phyloP scores from a whole-genome alignment of 1,140 invertebrate genomes.

The Pogonognathellus flavescens region DNA sequence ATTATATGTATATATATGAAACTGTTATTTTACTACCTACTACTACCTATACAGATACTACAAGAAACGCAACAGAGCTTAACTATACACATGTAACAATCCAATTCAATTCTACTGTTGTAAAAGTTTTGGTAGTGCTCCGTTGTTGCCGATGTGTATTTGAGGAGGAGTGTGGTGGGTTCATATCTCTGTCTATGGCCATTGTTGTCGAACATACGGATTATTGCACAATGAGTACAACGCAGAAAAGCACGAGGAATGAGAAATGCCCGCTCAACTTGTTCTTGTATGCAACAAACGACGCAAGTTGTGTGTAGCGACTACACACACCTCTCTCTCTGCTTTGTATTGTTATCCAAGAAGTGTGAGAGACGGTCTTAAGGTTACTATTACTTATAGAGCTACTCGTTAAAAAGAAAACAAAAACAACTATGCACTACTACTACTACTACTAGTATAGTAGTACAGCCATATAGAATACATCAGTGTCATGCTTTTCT shows the following conservation, averaged over 20 bases:
- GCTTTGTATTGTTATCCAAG: too few relatives aligned
- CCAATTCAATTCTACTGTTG: too few relatives aligned
- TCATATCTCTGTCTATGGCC: too few relatives aligned
- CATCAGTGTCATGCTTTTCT: too few relatives aligned
- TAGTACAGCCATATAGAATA: too few relatives aligned
- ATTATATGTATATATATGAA: too few relatives aligned
- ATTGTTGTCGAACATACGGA: background rate
- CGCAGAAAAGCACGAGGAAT: background rate
- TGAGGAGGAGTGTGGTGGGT: too few relatives aligned
- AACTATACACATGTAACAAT: too few relatives aligned
- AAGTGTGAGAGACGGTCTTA: background rate
- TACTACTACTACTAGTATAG: background rate
- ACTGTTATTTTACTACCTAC: too few relatives aligned
- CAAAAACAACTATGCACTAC: slow-evolving; percentile 18
- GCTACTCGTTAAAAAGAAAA: background rate
- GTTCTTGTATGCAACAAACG: background rate
- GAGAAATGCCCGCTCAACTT: slow-evolving; percentile 45
- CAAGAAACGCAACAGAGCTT: too few relatives aligned
- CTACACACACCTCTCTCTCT: too few relatives aligned
- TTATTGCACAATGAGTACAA: background rate
- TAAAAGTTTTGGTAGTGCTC: background rate
- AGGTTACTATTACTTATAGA: slow-evolving; percentile 31
- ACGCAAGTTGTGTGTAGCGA: background rate
- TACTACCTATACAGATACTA: too few relatives aligned
- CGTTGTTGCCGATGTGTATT: background rate